These are phyloP conservation scores for Octopus bimaculoides DNA, from an alignment of 1,140 invertebrate species.

Conservation along the genomic window DNA sequence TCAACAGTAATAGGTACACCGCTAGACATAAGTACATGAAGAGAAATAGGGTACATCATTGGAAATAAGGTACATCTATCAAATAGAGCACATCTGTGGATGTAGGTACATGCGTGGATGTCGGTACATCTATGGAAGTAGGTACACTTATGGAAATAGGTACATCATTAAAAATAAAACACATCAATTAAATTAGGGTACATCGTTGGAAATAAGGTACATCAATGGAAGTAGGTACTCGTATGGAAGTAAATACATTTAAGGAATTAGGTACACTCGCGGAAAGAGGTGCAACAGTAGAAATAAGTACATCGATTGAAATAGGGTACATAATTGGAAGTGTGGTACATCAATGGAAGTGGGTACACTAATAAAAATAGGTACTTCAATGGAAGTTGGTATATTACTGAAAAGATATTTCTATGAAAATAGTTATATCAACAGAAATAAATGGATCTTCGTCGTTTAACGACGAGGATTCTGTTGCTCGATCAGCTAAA, in stretches of 20 bases:
- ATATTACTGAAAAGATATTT: too few species aligned
- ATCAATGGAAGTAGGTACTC: neutral
- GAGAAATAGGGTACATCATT: neutral
- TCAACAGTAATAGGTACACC: neutral
- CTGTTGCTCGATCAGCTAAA: too few species aligned
- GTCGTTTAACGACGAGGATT: too few species aligned
- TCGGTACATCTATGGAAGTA: neutral
- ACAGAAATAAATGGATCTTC: too few species aligned
- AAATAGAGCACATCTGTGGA: neutral
- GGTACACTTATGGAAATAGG: neutral
- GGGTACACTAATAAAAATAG: too few species aligned
- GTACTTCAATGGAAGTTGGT: too few species aligned
- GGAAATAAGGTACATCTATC: neutral
- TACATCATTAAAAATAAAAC: neutral
- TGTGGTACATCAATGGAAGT: too few species aligned
- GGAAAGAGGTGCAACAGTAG: neutral
- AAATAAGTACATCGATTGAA: neutral
- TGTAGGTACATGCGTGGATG: neutral
- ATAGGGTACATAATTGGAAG: neutral
- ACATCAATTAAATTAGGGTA: neutral
- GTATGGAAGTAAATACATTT: neutral
- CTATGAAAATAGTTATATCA: too few species aligned
- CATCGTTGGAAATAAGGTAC: neutral
- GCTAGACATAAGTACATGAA: neutral
- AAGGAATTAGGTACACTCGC: neutral